Base-by-base conservation (phyloP, 1,140 invertebrate species). In the Polyergus mexicanus region DNA sequence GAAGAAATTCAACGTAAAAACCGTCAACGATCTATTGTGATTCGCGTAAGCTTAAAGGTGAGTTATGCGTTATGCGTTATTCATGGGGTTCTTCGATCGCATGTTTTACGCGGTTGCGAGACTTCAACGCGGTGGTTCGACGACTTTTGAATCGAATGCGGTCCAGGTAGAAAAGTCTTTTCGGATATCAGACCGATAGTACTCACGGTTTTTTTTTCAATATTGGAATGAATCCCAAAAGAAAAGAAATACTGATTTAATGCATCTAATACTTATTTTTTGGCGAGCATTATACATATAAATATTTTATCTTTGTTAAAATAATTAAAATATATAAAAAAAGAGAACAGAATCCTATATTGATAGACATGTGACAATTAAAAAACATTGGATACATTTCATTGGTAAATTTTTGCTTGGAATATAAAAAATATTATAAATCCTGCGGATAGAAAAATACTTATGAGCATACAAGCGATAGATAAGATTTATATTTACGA, bases 41-140 rank as follows among this genome's bases (percentile, higher is more conserved):
- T 47, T 13, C 25, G 19, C 3, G 32, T 5, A 44, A 76, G 58
- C 11, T 38, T 38, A 63, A 8, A 80, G 77, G 63, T 80, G 63
- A 80, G 63, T n/a, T n/a, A n/a, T 60, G 22, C 35, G n/a, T 66
- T 35, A 78, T 51, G 75, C 62, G 63, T 69, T 38, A 68, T 80
- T 35, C 32, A 68, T 13, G 63, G 8, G 22, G 13, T 6, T 69
- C 32, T 62, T 19, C 16, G 35, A 80, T 69, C 47, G 63, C 63
- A 22, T 80, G 62, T 8, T 68, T n/a, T 10, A 63, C 22, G 22
- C 13, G 2, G 32, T 44, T 35, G 58, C n/a, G 13, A 66, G 32
- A 13, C 63, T 80, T 47, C 32, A 44, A 38, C 54, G n/a, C n/a
- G n/a, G n/a, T n/a, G 63, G 44, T 63, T 47, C 44, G 63, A 2